Evolutionary conservation across 2,888 invertebrate genomes (phyloP), one percentile per base, ranked within the genome.

Genomic region (Drosophila falleni): DNA sequence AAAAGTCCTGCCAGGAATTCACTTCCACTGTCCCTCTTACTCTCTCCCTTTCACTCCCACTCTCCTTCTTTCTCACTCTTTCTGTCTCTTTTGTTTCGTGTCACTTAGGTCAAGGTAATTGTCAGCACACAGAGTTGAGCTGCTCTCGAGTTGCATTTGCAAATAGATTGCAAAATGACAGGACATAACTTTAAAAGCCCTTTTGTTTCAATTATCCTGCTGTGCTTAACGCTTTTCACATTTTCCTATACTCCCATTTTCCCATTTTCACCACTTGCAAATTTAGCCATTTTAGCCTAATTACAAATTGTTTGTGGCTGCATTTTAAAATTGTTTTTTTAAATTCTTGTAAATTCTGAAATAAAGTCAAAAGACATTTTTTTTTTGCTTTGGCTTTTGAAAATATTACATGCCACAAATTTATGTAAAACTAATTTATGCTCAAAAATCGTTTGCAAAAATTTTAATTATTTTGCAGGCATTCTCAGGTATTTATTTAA

Each of bases 81-180:
- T 49, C 16, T 1, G 13, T 2, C n/a, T 55, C n/a, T 15, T 29
- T 35, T 59, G 37, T 49, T 53, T 42, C 13, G 10, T 31, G 42
- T 60, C 51, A 35, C 74, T 65, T 42, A 37, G 86, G 82, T 82
- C 83, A 82, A 71, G 83, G 83, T 72, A 79, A 75, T 68, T 62
- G 44, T 44, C 47, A 37, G 46, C 50, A 49, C 26, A 16, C 41
- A 11, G 49, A 49, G 49, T 19, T 53, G 47, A 50, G 46, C 50
- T 44, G 23, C 47, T 59, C 53, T 63, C 74, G 39, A 74, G 70
- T 23, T 46, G 58, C 61, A 62, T 65, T 74, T 33, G 65, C 56
- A 70, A 59, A 79, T 60, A 44, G 58, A 64, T 69, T 58, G 70
- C 41, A 26, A 26, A 42, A 58, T 49, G 39, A 47, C 31, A 49